Evolutionary conservation across 1,140 invertebrate species (phyloP).

Genomic region (Myzus persicae): DNA sequence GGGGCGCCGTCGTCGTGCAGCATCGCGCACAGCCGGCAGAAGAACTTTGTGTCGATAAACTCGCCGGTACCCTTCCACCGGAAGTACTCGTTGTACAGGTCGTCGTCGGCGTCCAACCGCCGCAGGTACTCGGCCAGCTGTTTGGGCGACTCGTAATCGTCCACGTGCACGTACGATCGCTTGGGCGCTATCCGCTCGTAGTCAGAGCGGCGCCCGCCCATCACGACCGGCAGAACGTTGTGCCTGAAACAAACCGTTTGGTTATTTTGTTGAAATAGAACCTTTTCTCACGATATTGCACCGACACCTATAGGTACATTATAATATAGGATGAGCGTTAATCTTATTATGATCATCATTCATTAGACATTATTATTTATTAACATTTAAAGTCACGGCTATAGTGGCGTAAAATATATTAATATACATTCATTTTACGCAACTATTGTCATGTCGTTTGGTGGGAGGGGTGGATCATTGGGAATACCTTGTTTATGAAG

Average conservation of each 20-base stretch:
- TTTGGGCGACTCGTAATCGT: conserved; percentile 87
- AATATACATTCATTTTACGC: no score
- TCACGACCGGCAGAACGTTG: conserved; percentile 90
- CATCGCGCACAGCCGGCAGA: conserved; percentile 92
- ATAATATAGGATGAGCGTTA: no score
- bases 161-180: conserved; percentile 91
- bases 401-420: no score
- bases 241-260: conserved; percentile 70
- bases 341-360: no score
- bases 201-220: conserved; percentile 91
- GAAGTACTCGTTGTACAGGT: conserved; percentile 92
- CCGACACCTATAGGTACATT: no score
- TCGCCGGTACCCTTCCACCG: conserved; percentile 89
- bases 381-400: no score
- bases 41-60: conserved; percentile 94
- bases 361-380: no score
- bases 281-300: not conserved
- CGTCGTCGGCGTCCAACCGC: conserved; percentile 83
- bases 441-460: no score
- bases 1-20: conserved; percentile 77
- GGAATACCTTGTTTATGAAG: no score
- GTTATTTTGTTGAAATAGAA: not conserved
- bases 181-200: conserved; percentile 87
- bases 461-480: no score
- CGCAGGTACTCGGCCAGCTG: conserved; percentile 87